A percentile compares a stretch with the other conserved stretches of the same genome.
Conservation (phyloP, 53 echinoderm and acorn worm species). For the Stichopus horrens region DNA sequence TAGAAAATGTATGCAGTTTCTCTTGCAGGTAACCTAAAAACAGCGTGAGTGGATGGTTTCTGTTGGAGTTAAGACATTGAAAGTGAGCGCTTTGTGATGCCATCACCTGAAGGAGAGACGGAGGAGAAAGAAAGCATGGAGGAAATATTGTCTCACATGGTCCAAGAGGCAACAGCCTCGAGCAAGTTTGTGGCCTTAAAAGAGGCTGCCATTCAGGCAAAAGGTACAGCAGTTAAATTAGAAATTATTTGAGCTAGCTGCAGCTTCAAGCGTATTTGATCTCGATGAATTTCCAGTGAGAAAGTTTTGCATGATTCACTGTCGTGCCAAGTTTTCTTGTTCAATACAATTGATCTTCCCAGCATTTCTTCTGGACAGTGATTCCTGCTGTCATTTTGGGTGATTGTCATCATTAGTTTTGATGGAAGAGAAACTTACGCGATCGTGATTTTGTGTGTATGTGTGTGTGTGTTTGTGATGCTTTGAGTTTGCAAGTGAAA, state of each 20-base stretch:
- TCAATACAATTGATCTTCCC: too few species aligned
- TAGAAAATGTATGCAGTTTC: neutral
- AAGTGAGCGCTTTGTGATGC: slow-evolving; percentile 13
- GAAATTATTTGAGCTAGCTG: neutral
- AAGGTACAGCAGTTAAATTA: slow-evolving; percentile 45
- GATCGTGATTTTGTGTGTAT: too few species aligned
- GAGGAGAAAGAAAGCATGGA: slow-evolving; percentile 52
- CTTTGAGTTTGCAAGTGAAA: too few species aligned
- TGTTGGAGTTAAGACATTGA: neutral
- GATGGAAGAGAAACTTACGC: too few species aligned
- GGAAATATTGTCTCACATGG: slow-evolving; percentile 52
- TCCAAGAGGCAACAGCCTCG: slow-evolving; percentile 54
- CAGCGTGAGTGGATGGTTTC: neutral
- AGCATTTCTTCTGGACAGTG: too few species aligned
- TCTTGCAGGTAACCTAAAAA: neutral
- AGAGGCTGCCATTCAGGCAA: slow-evolving; percentile 61
- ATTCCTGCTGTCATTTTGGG: too few species aligned
- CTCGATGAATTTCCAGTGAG: too few species aligned
- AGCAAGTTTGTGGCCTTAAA: slow-evolving; percentile 61
- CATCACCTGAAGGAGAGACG: neutral
- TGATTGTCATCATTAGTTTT: too few species aligned
- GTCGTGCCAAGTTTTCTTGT: too few species aligned
- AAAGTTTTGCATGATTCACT: too few species aligned
- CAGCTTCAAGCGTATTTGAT: too few species aligned
- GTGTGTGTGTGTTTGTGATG: too few species aligned